Evolutionary conservation across 2,888 invertebrate genomes (phyloP).

Genomic region (Panopea generosa): DNA sequence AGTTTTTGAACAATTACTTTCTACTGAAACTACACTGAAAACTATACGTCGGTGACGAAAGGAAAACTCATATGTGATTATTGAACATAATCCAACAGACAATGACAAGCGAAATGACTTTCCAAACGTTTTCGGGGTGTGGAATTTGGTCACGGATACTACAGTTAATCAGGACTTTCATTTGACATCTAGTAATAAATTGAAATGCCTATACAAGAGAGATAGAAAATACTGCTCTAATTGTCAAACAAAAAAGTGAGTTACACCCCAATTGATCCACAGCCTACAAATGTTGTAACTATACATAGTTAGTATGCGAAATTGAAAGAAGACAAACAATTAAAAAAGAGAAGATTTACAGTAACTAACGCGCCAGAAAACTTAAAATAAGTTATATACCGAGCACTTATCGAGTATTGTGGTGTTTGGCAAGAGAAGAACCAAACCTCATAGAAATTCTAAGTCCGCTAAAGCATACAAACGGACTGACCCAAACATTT

Average conservation of each 20-base stretch:
- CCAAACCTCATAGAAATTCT: not conserved
- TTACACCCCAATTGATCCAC: conserved; percentile 12
- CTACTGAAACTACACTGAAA: not conserved
- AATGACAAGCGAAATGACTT: conserved; percentile 2
- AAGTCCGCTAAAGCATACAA: not conserved
- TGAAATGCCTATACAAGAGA: not conserved
- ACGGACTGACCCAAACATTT: not conserved
- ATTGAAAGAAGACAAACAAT: conserved; percentile 6
- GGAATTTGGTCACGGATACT: conserved; percentile 8
- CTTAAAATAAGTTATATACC: not conserved
- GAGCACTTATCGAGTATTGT: not conserved
- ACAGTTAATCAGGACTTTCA: conserved; percentile 10
- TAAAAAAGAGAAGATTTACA: conserved; percentile 8
- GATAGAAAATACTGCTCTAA: not conserved
- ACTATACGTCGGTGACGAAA: not conserved
- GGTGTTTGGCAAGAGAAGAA: not conserved
- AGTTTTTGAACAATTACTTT: not conserved
- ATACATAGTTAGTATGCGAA: conserved; percentile 14
- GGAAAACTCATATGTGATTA: not conserved
- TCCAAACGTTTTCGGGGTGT: conserved; percentile 12
- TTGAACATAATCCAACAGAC: not conserved
- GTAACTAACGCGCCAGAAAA: conserved; percentile 5
- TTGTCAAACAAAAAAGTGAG: not conserved
- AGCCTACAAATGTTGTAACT: conserved; percentile 11
- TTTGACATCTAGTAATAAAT: not conserved